A percentile compares a stretch with the other conserved stretches of the same genome.
Evolutionary conservation across 2,797 vertebrate genomes (phyloP).

Genomic region (Ceyx erithaca): DNA sequence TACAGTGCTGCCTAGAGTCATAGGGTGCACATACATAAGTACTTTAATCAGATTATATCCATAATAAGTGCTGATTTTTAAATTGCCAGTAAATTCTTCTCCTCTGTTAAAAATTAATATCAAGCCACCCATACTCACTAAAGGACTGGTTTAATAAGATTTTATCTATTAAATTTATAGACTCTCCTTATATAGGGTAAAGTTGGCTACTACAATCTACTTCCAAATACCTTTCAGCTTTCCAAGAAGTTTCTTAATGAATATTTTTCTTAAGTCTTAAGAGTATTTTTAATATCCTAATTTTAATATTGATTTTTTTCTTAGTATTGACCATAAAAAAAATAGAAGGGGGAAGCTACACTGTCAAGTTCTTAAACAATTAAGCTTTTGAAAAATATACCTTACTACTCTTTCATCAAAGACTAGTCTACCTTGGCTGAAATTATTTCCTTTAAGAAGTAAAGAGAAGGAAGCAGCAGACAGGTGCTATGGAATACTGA

Average conservation of each 20-base stretch:
- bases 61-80: not conserved
- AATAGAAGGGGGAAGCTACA: not conserved
- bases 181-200: not conserved
- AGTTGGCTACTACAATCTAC: not conserved
- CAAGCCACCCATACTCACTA: not conserved
- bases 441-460: not conserved
- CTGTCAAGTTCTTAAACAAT: not conserved
- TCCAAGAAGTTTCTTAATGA: not conserved
- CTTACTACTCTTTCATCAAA: not conserved
- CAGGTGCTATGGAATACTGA: not conserved
- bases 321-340: not conserved
- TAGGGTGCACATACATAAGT: not conserved
- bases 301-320: not conserved
- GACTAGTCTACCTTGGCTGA: not conserved
- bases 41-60: not conserved
- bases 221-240: not conserved
- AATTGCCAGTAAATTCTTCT: not conserved
- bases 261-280: not conserved
- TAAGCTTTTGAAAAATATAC: not conserved
- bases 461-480: not conserved
- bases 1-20: not conserved
- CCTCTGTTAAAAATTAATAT: not conserved
- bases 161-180: not conserved
- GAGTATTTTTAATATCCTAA: not conserved
- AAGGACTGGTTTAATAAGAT: not conserved